phyloP scores from a whole-genome alignment of 2,888 invertebrate genomes.

The Polyploca ridens region DNA sequence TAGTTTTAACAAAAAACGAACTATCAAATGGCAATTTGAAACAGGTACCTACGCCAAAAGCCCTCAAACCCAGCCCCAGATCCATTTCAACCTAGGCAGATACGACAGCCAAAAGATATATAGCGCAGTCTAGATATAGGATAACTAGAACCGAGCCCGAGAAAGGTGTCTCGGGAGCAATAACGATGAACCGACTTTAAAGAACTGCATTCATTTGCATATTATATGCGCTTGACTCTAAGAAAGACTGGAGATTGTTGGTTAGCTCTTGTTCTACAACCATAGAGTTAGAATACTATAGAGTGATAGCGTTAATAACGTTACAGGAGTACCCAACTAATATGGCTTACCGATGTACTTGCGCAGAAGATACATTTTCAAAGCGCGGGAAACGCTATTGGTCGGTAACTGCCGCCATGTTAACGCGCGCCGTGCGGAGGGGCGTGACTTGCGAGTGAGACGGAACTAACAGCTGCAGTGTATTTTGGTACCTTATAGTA shows the following conservation, averaged over 20 bases:
- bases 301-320: too few species aligned
- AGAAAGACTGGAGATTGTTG: conserved; percentile 4
- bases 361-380: too few species aligned
- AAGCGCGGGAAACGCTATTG: too few species aligned
- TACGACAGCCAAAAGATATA: conserved; percentile 6
- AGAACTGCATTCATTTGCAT: conserved; percentile 70
- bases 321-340: too few species aligned
- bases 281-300: too few species aligned
- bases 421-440: too few species aligned
- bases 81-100: conserved; percentile 6
- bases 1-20: not conserved
- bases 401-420: too few species aligned
- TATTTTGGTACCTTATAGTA: too few species aligned
- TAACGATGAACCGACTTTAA: conserved; percentile 58
- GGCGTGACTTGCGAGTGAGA: too few species aligned
- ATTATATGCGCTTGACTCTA: conserved; percentile 42
- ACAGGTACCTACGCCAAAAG: not conserved
- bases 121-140: conserved; percentile 9
- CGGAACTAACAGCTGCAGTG: too few species aligned
- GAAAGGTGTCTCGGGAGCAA: conserved; percentile 56
- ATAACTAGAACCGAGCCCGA: conserved; percentile 18
- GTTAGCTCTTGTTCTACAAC: not conserved
- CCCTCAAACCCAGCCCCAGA: not conserved
- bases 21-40: not conserved
- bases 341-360: too few species aligned